Conservation (phyloP, 2,797 vertebrate species). For the Gymnopithys bicolor region DNA sequence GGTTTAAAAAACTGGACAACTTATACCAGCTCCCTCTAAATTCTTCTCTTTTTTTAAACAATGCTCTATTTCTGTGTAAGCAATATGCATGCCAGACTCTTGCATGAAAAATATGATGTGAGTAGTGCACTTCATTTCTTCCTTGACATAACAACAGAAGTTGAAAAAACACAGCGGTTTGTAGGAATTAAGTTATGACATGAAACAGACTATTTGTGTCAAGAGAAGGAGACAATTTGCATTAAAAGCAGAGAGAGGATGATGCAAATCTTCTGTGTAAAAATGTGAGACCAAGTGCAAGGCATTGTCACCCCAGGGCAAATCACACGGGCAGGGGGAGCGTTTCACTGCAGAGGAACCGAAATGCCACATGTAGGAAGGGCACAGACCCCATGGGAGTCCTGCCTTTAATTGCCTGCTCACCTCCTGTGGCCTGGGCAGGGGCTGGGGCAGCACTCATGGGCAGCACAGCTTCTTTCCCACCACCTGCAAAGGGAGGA, state of each 20-base stretch:
- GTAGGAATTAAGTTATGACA: conserved; percentile 59
- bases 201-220: conserved; percentile 47
- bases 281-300: background rate
- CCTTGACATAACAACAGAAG: conserved; percentile 41
- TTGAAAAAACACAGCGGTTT: conserved; percentile 49
- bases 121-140: conserved; percentile 29
- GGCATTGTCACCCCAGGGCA: background rate
- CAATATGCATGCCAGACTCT: background rate
- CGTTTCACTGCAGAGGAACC: background rate
- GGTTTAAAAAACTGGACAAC: background rate
- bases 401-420: background rate
- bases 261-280: background rate
- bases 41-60: conserved; percentile 39
- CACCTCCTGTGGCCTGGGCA: background rate
- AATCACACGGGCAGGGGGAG: background rate
- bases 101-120: conserved; percentile 35
- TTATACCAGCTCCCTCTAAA: background rate
- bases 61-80: conserved; percentile 41
- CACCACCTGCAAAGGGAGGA: background rate
- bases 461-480: background rate
- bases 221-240: conserved; percentile 36
- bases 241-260: background rate
- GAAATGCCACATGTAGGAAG: background rate
- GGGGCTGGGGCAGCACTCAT: background rate
- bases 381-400: background rate